Evolutionary conservation across 2,888 invertebrate species (phyloP).

Genomic region (Aromia moschata): DNA sequence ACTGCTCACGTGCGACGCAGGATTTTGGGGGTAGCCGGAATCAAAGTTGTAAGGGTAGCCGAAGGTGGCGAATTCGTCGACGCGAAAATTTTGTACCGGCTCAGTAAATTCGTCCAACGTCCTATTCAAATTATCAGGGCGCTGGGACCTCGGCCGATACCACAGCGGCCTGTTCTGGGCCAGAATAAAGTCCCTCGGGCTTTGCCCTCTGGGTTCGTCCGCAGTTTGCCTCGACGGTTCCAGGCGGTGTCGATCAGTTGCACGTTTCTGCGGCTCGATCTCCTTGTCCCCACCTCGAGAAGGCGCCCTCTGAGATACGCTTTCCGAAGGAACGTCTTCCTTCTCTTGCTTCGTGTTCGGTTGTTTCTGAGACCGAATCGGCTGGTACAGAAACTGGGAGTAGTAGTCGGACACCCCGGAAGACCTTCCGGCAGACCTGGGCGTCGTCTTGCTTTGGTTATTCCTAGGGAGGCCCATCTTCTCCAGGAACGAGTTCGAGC

Average conservation of each 20-base stretch:
- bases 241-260: too few relatives aligned
- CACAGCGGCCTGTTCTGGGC: not conserved
- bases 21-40: too few relatives aligned
- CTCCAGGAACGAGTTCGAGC: conserved; percentile 23
- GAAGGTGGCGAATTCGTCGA: too few relatives aligned
- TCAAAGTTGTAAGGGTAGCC: too few relatives aligned
- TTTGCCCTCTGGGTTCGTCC: not conserved
- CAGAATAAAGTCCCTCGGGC: not conserved
- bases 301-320: not conserved
- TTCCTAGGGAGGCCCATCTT: not conserved
- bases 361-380: not conserved
- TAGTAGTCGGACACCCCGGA: conserved; percentile 4
- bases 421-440: too few relatives aligned
- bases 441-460: too few relatives aligned
- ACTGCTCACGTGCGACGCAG: too few relatives aligned
- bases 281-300: not conserved
- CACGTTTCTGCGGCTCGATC: not conserved
- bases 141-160: not conserved
- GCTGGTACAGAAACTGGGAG: conserved; percentile 9
- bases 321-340: not conserved
- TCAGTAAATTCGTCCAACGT: too few relatives aligned
- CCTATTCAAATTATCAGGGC: too few relatives aligned
- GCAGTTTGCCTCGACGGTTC: not conserved
- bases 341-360: not conserved
- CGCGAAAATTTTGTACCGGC: too few relatives aligned